Base-by-base conservation (phyloP, 2,888 invertebrate genomes). In the Nomada hirtipes region DNA sequence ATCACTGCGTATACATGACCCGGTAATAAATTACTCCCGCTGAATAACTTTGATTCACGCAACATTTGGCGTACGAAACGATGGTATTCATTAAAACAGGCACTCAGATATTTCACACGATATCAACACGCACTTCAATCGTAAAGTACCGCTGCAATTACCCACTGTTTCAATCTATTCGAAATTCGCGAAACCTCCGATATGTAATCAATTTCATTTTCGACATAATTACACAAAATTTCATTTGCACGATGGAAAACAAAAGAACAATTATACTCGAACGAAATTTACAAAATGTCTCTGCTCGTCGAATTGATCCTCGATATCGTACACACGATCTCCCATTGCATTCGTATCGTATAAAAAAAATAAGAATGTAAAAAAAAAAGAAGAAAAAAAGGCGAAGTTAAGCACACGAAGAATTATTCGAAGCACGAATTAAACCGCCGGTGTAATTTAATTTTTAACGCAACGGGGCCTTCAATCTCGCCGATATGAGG, bases 31-130 rank as follows among this genome's bases (percentile, higher is more conserved):
- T 83, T 83, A 80, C 69, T 10, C 53, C 67, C 69, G 60, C 69
- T 52, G 29, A 52, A 15, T 23, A 47, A 69, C 74, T 70, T 55
- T n/a, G 20, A 55, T 55, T 20, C 2, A 55, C 79, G 55, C 13
- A 18, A 52, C 53, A 23, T 72, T 76, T 53, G 20, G 61, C 44
- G 42, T 42, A 42, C 23, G 42, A 23, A 42, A 42, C 20, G 11
- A 4, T 11, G 64, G 59, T 23, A 65, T 79, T 72, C 74, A 63
- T 82, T 81, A 79, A 79, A 86, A 82, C 76, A 65, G 36, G 64
- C 57, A 57, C 60, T 75, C 63, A 20, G n/a, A n/a, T 52, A n/a
- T 20, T 52, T 36, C 36, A 7, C 36, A 4, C 36, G 53, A 4
- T 13, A 36, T 18, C 36, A 2, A 23, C n/a, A 23, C 15, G 15